Evolutionary conservation across 2,797 vertebrate genomes (phyloP).

Genomic region (Pseudochromis fuscus): DNA sequence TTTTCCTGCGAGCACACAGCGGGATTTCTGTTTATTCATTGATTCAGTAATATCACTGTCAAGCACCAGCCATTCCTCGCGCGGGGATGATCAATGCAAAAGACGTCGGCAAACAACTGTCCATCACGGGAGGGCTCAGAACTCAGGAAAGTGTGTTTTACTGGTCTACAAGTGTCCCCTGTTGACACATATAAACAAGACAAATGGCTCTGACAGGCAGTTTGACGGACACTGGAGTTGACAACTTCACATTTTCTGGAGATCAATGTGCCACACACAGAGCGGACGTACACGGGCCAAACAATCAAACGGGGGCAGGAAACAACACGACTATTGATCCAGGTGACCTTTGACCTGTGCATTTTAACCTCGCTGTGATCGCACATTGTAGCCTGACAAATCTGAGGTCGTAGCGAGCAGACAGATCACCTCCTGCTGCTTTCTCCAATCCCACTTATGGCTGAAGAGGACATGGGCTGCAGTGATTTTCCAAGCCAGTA

Average conservation of each 20-base stretch:
- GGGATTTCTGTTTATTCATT: slow-evolving; percentile 51
- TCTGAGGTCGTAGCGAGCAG: slow-evolving; percentile 15
- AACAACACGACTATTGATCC: slow-evolving; percentile 53
- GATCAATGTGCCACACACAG: slow-evolving; percentile 55
- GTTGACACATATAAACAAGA: slow-evolving; percentile 61
- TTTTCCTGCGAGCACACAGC: slow-evolving; percentile 30
- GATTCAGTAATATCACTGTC: slow-evolving; percentile 37
- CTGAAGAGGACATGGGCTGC: neutral
- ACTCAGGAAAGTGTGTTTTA: slow-evolving; percentile 28
- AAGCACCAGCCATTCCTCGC: slow-evolving; percentile 3
- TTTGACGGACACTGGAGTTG: slow-evolving; percentile 61
- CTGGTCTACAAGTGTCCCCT: slow-evolving; percentile 39
- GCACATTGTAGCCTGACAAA: slow-evolving; percentile 10
- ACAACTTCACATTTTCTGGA: slow-evolving; percentile 58
- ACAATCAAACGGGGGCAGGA: slow-evolving; percentile 30
- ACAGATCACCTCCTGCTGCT: neutral
- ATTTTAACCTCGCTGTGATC: slow-evolving; percentile 45
- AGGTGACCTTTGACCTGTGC: slow-evolving; percentile 37
- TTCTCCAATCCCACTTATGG: neutral
- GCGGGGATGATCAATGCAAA: slow-evolving; percentile 55
- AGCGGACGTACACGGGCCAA: slow-evolving; percentile 10
- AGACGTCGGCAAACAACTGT: slow-evolving; percentile 38
- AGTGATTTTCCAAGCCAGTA: neutral
- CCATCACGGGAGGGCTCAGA: slow-evolving; percentile 39
- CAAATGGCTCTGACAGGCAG: slow-evolving; percentile 54